These are phyloP conservation scores for Pandemis cinnamomeana DNA, from an alignment of 2,888 invertebrate species.

Conservation along the genomic window DNA sequence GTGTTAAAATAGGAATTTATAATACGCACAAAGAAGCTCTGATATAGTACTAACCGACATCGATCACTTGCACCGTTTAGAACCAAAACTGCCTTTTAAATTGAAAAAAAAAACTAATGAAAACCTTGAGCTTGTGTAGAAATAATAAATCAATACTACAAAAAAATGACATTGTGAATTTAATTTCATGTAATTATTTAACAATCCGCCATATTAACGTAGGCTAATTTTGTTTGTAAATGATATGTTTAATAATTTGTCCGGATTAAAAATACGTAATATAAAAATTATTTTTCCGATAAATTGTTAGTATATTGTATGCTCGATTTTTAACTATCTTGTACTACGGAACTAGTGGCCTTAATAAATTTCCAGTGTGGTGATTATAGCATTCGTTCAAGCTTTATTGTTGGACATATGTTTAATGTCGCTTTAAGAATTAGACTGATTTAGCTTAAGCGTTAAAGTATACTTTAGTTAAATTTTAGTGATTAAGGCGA, in stretches of 20 bases:
- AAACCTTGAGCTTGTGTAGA: neutral
- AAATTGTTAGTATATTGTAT: constrained; percentile 36
- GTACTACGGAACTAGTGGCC: constrained; percentile 68
- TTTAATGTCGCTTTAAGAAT: constrained; percentile 82
- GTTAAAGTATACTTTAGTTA: constrained; percentile 80
- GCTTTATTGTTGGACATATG: constrained; percentile 79
- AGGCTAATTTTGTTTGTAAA: constrained; percentile 54
- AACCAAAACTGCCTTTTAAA: constrained; percentile 3
- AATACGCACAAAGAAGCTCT: constrained; percentile 22
- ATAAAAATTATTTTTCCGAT: constrained; percentile 47
- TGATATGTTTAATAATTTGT: constrained; percentile 49
- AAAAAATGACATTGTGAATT: constrained; percentile 33
- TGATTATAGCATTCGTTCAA: constrained; percentile 77
- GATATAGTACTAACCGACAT: constrained; percentile 21
- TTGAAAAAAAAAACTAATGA: neutral
- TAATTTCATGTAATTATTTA: constrained; percentile 41
- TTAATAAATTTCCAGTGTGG: constrained; percentile 78
- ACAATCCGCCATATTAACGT: constrained; percentile 67
- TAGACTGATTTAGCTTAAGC: constrained; percentile 85
- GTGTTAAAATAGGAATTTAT: constrained; percentile 6
- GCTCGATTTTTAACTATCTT: constrained; percentile 17
- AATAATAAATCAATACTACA: constrained; percentile 6
- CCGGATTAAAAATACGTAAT: constrained; percentile 47
- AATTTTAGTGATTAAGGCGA: constrained; percentile 72
- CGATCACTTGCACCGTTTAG: constrained; percentile 25